Conservation (phyloP, 2,888 invertebrate genomes). For the Dichetophora obliterata region DNA sequence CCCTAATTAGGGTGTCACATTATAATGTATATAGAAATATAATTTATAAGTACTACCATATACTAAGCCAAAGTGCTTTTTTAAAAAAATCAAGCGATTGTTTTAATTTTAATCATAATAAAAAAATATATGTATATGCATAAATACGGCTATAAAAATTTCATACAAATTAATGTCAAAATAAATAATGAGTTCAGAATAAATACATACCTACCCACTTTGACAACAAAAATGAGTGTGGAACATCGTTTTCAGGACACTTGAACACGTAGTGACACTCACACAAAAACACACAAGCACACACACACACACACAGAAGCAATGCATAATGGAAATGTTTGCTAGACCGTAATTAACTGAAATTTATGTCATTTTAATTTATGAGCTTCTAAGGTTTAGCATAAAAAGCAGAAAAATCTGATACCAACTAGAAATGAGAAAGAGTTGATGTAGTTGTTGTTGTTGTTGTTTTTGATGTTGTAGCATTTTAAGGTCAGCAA, state of each 20-base stretch:
- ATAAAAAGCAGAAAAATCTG: conserved; percentile 39
- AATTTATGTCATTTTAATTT: conserved; percentile 64
- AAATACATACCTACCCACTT: neutral
- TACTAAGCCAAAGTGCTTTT: no score
- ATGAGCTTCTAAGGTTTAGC: conserved; percentile 38
- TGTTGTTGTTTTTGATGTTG: no score
- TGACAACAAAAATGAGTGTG: neutral
- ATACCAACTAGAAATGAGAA: conserved; percentile 17
- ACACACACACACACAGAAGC: conserved; percentile 47
- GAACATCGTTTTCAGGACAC: conserved; percentile 23
- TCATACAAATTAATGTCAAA: no score
- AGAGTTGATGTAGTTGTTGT: neutral
- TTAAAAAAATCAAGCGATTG: no score
- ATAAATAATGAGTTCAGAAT: no score
- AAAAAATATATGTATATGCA: no score
- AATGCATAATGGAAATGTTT: conserved; percentile 62
- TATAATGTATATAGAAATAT: no score
- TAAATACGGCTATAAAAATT: no score
- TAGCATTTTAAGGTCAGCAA: conserved; percentile 36
- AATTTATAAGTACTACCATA: no score
- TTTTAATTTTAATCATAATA: no score
- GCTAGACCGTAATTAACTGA: conserved; percentile 62
- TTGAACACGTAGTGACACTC: conserved; percentile 4
- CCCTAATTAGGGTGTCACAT: no score
- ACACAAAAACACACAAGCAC: conserved; percentile 8